These are phyloP conservation scores for Drosophila planitibia DNA, from an alignment of 2,888 invertebrate genomes.

Conservation along the genomic window DNA sequence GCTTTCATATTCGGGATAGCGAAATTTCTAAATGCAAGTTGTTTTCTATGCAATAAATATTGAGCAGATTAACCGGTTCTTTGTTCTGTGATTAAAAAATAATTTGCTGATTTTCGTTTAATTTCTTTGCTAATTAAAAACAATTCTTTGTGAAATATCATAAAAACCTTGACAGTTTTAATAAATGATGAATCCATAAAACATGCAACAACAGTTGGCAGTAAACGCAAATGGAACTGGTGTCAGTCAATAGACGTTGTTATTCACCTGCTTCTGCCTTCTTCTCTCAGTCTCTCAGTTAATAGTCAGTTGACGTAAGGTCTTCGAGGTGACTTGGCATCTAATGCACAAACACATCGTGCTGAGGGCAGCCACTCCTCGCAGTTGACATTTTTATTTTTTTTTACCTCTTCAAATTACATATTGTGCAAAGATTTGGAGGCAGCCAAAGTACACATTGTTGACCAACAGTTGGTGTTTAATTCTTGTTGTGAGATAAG, in stretches of 20 bases:
- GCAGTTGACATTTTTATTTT: constrained; percentile 19
- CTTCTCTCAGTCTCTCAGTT: constrained; percentile 5
- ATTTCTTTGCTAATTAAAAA: constrained; percentile 40
- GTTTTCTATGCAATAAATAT: neutral
- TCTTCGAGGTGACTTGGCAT: constrained; percentile 41
- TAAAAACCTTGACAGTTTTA: constrained; percentile 13
- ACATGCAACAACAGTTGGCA: constrained; percentile 43
- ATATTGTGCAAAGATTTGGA: constrained; percentile 45
- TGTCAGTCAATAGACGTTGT: constrained; percentile 20
- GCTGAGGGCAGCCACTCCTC: constrained; percentile 35
- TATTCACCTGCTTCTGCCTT: constrained; percentile 10
- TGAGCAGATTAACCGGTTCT: constrained; percentile 54
- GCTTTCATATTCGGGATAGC: constrained; percentile 17
- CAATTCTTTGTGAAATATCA: constrained; percentile 38
- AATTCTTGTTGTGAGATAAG: neutral
- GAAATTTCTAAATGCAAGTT: constrained; percentile 38
- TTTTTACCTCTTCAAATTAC: constrained; percentile 50
- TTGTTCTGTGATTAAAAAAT: constrained; percentile 16
- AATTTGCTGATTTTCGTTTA: constrained; percentile 27
- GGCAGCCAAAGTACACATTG: constrained; percentile 15
- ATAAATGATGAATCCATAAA: constrained; percentile 43
- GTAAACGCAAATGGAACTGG: constrained; percentile 22
- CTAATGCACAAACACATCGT: constrained; percentile 37
- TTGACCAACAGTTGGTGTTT: constrained; percentile 23
- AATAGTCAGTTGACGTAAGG: constrained; percentile 50